Evolutionary conservation across 1,140 invertebrate genomes (phyloP), one percentile per base, ranked within the genome.

Genomic region (Bombus pascuorum): DNA sequence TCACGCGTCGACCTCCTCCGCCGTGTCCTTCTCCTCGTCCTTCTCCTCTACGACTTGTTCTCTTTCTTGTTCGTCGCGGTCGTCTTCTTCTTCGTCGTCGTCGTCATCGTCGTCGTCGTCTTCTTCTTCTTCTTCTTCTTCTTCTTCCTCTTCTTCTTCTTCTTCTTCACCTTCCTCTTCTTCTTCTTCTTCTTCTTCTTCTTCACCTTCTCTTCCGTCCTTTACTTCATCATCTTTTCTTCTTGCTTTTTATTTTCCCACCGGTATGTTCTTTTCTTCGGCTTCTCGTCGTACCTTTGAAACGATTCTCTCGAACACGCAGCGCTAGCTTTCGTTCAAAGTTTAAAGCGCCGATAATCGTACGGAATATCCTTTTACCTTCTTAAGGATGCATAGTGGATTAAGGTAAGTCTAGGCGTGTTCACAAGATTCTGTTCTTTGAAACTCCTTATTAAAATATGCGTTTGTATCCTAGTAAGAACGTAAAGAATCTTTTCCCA

Each of bases 1-100:
- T 89, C 91, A 90, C 88, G 86, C 86, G 86, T 89, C 87, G 83
- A 87, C 77, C 87, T 91, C 87, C 85, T 79, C 78, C 76, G n/a
- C 72, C 72, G 59, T 73, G 78, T 71, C 73, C 87, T 89, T 72
- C 81, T 74, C 59, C 70, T 66, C 57, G 57, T 83, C 53, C 73
- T 82, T 77, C 47, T 62, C 25, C 59, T 10, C 74, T 34, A 53
- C 73, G 18, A 80, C 66, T 66, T 80, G 75, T 88, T 85, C 75
- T 76, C 77, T 70, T 81, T 80, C 78, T 47, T 76, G 2, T 53
- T 53, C 74, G 75, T 72, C 79, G 37, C 76, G 44, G 47, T 25
- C 32, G 25, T 65, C 68, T 6, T 59, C 22, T 47, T 22, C 59
- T 13, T 53, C 39, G 1, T 59, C 44, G 42, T 53, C 59, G 47